Base-by-base conservation (phyloP, 1,140 invertebrate genomes). In the Diabrotica undecimpunctata region DNA sequence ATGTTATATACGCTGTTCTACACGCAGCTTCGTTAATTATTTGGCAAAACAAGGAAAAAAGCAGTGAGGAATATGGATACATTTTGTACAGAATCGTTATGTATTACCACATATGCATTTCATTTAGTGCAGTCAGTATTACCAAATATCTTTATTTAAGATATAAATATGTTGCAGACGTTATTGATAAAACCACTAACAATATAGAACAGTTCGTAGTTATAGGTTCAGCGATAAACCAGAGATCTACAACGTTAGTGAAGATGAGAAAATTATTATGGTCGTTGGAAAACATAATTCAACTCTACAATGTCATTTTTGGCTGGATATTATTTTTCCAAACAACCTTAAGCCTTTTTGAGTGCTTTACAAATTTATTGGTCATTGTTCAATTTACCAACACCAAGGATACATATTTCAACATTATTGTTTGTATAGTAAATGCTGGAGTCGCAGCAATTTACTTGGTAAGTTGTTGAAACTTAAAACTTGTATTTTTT, bases 41-140 rank as follows among this genome's bases (percentile, higher is more conserved):
- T 10, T 57, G 55, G 55, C 8, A 37, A 3, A 9, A 35, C 12
- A 57, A 38, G 12, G 25, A 36, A 38, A 38, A 36, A 36, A 10
- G 10, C n/a, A n/a, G 38, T 9, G 38, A 12, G 10, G 55, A 57
- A 57, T 37, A 38, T 13, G 55, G 55, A 38, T 57, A 57, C 12
- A 36, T 57, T 57, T 13, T 57, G 36, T 57, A 57, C 55, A 57
- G 55, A 38, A 57, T 57, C 36, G 37, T 57, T 7, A 38, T 37
- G n/a, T 57, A 57, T 12, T 57, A 57, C 37, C 55, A 38, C 25
- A 11, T 57, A 9, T 57, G 12, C 6, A 57, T 37, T 8, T 37
- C 55, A 6, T 11, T 57, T 12, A 37, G 12, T 7, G 25, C 55
- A 11, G 36, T 57, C 5, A 57, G 35, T 57, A 38, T 37, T n/a